These are phyloP conservation scores for Barnardius zonarius DNA, from an alignment of 2,113 vertebrate genomes.

Conservation along the genomic window DNA sequence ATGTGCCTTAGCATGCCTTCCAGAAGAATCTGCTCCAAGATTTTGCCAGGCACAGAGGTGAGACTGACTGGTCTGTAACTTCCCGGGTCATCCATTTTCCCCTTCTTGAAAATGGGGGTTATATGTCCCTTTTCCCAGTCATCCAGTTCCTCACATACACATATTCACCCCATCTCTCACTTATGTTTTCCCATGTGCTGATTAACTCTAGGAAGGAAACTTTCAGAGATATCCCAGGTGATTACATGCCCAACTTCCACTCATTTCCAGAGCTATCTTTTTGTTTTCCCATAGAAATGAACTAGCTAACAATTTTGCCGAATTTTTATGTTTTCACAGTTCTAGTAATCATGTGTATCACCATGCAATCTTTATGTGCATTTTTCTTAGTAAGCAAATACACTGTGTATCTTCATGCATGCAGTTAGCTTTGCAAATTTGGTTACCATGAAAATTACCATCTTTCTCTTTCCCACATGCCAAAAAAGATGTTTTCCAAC, in stretches of 20 bases:
- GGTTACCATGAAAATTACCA: neutral
- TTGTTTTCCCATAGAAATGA: neutral
- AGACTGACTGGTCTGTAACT: neutral
- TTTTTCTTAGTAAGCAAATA: neutral
- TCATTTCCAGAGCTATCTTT: neutral
- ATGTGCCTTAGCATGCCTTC: too few species aligned
- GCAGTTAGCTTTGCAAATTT: neutral
- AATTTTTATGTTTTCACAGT: neutral
- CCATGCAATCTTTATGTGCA: rapidly evolving
- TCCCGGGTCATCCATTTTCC: neutral
- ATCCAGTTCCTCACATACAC: neutral
- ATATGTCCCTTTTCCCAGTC: neutral
- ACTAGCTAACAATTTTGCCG: neutral
- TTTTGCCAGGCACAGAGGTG: neutral
- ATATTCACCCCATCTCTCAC: neutral
- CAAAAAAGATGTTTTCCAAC: neutral
- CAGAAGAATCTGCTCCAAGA: neutral
- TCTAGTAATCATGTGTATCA: neutral
- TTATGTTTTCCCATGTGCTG: neutral
- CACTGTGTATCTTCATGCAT: neutral
- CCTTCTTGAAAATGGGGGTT: neutral
- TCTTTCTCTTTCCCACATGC: neutral
- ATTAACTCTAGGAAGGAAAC: neutral
- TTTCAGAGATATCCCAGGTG: neutral
- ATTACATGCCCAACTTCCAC: neutral